phyloP scores from a whole-genome alignment of 2,113 vertebrate species.

The Menidia beryllina region DNA sequence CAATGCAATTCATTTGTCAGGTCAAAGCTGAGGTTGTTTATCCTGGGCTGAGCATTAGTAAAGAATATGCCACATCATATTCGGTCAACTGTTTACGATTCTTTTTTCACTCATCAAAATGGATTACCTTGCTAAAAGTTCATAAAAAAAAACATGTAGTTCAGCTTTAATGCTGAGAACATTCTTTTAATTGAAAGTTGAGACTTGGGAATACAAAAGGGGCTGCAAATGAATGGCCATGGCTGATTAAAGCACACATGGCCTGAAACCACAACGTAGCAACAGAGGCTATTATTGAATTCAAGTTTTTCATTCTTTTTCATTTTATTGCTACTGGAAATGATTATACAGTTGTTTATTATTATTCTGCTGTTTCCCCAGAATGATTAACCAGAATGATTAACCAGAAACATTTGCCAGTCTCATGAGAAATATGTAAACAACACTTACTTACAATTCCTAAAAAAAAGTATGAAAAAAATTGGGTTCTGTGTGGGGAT shows the following conservation, averaged over 20 bases:
- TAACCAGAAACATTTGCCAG: not conserved
- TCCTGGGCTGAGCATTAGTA: not conserved
- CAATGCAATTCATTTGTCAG: not conserved
- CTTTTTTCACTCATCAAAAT: not conserved
- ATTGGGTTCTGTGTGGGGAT: not conserved
- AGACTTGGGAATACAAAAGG: not conserved
- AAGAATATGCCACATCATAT: too few species aligned
- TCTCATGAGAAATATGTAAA: slow-evolving; percentile 1
- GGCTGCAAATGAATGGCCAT: not conserved
- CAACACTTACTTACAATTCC: slow-evolving; percentile 36
- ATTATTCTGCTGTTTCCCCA: not conserved
- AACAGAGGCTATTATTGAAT: not conserved
- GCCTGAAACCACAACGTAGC: not conserved
- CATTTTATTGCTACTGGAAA: slow-evolving; percentile 10
- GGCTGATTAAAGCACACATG: not conserved
- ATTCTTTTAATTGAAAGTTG: not conserved
- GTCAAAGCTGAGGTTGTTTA: not conserved
- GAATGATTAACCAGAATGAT: slow-evolving; percentile 2
- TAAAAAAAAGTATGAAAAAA: too few species aligned
- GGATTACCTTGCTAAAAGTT: too few species aligned
- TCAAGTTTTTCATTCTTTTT: not conserved
- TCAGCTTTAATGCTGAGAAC: too few species aligned
- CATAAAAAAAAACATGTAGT: too few species aligned
- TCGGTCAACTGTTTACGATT: not conserved
- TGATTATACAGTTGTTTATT: not conserved